These are phyloP conservation scores for Rhagoletis pomonella DNA, from an alignment of 1,140 invertebrate genomes.

Conservation along the genomic window DNA sequence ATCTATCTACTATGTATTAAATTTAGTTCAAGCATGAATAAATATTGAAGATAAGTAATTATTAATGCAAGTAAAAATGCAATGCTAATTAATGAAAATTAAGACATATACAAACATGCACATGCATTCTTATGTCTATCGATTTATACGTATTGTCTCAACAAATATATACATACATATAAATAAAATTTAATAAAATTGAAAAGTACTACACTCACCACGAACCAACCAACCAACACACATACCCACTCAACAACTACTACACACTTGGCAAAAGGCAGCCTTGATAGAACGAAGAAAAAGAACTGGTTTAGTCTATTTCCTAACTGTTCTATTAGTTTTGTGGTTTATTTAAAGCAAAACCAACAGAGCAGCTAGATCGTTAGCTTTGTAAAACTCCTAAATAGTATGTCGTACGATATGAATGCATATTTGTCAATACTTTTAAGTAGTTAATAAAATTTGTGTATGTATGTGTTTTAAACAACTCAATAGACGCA, in stretches of 20 bases:
- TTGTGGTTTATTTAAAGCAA: not conserved
- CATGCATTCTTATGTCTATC: not conserved
- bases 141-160: slow-evolving; percentile 17
- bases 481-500: slow-evolving; percentile 25
- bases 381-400: slow-evolving; percentile 6
- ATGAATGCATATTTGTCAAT: slow-evolving; percentile 38
- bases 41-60: slow-evolving; percentile 37
- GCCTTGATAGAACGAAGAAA: not conserved
- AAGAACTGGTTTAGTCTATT: not conserved
- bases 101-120: not conserved
- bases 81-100: not conserved
- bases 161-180: slow-evolving; percentile 10
- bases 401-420: slow-evolving; percentile 37
- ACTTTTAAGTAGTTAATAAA: slow-evolving; percentile 38
- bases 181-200: slow-evolving; percentile 9
- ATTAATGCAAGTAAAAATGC: slow-evolving; percentile 32
- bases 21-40: slow-evolving; percentile 44
- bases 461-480: slow-evolving; percentile 48
- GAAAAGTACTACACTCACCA: slow-evolving; percentile 6
- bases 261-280: slow-evolving; percentile 4
- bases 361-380: not conserved
- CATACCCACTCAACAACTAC: not conserved
- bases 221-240: not conserved
- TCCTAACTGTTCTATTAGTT: slow-evolving; percentile 29
- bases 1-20: slow-evolving; percentile 16